Conservation (phyloP, 30 jellyfish, hydroid and myxozoan genomes). For the Calvadosia cruxmelitensis region DNA sequence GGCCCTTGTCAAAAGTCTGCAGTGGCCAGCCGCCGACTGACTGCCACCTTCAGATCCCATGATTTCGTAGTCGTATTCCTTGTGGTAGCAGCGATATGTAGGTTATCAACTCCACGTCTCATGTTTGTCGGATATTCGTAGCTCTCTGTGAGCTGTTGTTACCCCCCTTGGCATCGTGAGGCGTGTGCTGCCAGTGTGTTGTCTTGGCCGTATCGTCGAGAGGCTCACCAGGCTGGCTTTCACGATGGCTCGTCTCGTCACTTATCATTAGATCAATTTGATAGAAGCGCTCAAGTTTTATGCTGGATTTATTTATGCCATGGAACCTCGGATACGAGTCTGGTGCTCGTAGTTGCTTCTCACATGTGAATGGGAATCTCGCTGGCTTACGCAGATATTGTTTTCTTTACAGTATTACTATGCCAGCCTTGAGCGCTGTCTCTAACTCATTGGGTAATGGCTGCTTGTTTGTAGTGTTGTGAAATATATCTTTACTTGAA, state of each 20-base stretch:
- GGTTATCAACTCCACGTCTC: neutral
- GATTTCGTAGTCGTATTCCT: neutral
- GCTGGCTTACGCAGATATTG: no score
- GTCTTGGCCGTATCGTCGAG: conserved; percentile 1
- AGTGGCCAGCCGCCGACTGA: neutral
- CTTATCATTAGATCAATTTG: no score
- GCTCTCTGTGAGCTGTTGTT: neutral
- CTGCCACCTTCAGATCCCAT: conserved; percentile 1
- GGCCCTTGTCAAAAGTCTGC: neutral
- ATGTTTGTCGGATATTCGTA: neutral
- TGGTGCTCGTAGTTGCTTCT: no score
- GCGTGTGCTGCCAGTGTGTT: neutral
- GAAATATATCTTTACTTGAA: neutral
- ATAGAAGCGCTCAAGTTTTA: no score
- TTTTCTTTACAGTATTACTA: no score
- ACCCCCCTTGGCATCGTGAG: neutral
- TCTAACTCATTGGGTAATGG: neutral
- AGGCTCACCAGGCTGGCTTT: neutral
- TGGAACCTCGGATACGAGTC: no score
- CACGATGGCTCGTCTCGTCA: neutral
- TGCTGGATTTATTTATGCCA: no score
- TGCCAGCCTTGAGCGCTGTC: no score
- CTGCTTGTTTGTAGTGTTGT: conserved; percentile 7
- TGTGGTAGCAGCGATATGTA: neutral
- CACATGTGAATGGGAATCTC: no score